Evolutionary conservation across 2,113 vertebrate species (phyloP).

Genomic region (Casuarius casuarius): DNA sequence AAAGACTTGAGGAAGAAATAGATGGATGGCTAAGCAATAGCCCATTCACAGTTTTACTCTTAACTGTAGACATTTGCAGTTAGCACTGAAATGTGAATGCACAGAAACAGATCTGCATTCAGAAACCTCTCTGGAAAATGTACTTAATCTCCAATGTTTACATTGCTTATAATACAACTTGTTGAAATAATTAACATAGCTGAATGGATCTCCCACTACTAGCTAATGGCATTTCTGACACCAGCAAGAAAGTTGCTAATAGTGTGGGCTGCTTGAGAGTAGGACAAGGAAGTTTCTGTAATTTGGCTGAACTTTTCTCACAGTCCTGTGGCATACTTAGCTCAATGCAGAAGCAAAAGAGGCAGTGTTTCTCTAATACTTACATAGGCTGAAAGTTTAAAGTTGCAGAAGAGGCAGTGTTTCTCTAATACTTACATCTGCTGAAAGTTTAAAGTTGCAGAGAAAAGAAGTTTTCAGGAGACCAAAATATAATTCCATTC

Average conservation of each 20-base stretch:
- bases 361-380: slow-evolving; percentile 20
- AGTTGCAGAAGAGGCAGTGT: not conserved
- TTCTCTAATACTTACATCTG: slow-evolving; percentile 24
- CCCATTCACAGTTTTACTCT: not conserved
- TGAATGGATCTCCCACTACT: not conserved
- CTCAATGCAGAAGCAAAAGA: not conserved
- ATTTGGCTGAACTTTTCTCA: not conserved
- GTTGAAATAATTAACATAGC: not conserved
- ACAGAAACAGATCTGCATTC: not conserved
- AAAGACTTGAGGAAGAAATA: not conserved
- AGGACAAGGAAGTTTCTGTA: slow-evolving; percentile 15
- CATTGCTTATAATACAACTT: not conserved
- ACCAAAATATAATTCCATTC: slow-evolving; percentile 48
- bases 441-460: slow-evolving; percentile 19
- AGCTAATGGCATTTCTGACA: slow-evolving; percentile 23
- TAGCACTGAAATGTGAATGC: not conserved
- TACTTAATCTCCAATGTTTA: not conserved
- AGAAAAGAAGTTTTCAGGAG: slow-evolving; percentile 4
- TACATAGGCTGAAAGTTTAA: slow-evolving; percentile 10
- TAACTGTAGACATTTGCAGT: not conserved
- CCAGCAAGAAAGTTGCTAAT: not conserved
- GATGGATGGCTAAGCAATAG: not conserved
- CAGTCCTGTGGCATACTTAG: not conserved
- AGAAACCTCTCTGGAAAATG: not conserved
- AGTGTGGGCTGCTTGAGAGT: not conserved